Conservation (phyloP, 2,113 vertebrate species). For the Papio anubis region DNA sequence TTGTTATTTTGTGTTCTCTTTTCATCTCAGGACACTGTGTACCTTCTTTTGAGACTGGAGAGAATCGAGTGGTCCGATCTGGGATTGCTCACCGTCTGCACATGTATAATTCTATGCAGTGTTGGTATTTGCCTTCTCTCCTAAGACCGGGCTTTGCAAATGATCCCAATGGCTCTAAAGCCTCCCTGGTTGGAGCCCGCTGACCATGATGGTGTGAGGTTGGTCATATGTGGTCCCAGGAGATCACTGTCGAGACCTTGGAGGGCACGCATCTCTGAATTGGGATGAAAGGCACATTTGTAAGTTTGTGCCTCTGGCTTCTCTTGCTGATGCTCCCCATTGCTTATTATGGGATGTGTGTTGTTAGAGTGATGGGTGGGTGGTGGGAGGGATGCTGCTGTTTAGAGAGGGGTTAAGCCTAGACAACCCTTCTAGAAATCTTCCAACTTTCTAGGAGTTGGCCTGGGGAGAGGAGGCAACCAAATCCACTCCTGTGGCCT, state of each 20-base stretch:
- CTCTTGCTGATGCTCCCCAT: background rate
- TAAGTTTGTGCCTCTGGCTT: background rate
- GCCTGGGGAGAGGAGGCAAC: background rate
- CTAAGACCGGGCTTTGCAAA: background rate
- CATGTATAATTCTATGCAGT: background rate
- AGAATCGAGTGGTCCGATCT: background rate
- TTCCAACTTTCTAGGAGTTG: background rate
- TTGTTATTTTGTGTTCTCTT: background rate
- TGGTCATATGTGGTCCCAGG: background rate
- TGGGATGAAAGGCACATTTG: background rate
- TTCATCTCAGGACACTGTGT: background rate
- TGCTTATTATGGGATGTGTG: background rate
- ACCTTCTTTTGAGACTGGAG: background rate
- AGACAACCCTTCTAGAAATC: background rate
- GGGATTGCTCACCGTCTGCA: background rate
- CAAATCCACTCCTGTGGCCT: background rate
- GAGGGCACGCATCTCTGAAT: background rate
- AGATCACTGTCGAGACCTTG: background rate
- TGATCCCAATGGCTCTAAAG: background rate
- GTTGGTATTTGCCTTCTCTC: background rate
- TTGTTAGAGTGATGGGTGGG: background rate
- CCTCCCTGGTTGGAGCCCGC: background rate
- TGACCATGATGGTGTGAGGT: background rate
- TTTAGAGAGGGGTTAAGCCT: background rate
- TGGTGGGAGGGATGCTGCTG: background rate